Evolutionary conservation across 2,113 vertebrate species (phyloP).

Genomic region (Otis tarda): DNA sequence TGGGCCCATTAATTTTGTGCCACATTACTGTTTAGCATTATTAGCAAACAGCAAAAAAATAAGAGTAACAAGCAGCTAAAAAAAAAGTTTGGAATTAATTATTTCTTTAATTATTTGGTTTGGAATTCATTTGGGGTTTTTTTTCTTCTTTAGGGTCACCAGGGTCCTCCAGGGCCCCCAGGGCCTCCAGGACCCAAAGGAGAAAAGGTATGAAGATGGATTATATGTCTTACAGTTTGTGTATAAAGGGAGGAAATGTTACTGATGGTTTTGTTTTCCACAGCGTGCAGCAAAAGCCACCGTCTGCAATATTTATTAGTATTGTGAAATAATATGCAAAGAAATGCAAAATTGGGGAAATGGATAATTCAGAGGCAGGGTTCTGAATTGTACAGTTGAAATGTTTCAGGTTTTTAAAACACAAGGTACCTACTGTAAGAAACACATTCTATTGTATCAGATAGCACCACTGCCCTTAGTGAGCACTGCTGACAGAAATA

Average conservation of each 20-base stretch:
- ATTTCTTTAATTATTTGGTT: not conserved
- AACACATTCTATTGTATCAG: not conserved
- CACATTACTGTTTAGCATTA: not conserved
- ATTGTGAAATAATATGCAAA: not conserved
- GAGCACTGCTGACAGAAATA: not conserved
- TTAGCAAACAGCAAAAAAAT: not conserved
- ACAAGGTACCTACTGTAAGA: not conserved
- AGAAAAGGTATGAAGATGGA: slow-evolving; percentile 85
- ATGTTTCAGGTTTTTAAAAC: not conserved
- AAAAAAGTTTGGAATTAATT: not conserved
- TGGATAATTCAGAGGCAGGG: not conserved
- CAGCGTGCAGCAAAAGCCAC: not conserved
- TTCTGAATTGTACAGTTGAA: not conserved
- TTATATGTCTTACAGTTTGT: not conserved
- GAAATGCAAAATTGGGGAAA: not conserved
- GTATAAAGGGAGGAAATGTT: not conserved
- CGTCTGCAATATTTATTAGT: not conserved
- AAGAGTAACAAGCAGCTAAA: not conserved
- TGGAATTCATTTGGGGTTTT: not conserved
- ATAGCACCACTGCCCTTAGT: not conserved
- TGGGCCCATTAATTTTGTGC: not conserved
- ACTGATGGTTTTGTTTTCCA: not conserved
- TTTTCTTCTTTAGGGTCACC: slow-evolving; percentile 82
- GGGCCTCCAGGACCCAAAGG: slow-evolving; percentile 92
- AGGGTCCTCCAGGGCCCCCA: slow-evolving; percentile 82